Base-by-base conservation (phyloP, 1,140 invertebrate genomes). In the Drosophila pandora region DNA sequence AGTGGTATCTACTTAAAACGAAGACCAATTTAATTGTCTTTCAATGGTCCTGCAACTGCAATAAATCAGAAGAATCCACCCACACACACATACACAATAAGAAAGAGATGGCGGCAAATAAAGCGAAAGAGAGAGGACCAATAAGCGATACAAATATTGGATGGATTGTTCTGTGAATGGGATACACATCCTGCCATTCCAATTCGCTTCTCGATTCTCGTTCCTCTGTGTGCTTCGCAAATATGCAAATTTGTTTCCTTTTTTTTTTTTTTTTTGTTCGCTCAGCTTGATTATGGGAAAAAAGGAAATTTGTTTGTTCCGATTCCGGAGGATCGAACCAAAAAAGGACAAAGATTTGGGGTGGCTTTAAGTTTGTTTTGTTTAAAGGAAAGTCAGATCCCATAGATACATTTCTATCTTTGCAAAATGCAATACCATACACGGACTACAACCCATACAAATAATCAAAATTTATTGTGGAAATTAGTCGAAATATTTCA, bases 401-500 rank as follows among this genome's bases (percentile, higher is more conserved):
- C 17, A 10, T n/a, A 41, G n/a, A 41, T 13, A 41, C 39, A 13
- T 6, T 13, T 45, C 7, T 57, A 43, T 55, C 17, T 17, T 17
- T 17, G 17, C 12, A 12, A 13, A 43, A 39, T 39, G n/a, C 5
- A 28, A 28, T 28, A 5, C 3, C 25, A 28, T 28, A 4, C 3
- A 5, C 25, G 7, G 25, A 5, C 17, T 17, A 17, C 3, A 37
- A 12, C 43, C 48, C 48, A 50, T 25, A 74, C 73, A 87, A 76
- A 85, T 85, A 85, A 87, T 87, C 82, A 75, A 78, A 87, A 87
- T 81, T 87, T 87, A 87, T 85, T 85, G 81, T 74, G 57, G 68
- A 85, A 84, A 84, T 84, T 84, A 77, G 82, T 87, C 61, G 47
- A 84, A 84, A 84, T 84, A 84, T 84, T 84, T 84, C 81, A 87